A percentile compares a stretch with the other conserved stretches of the same genome.
These are phyloP conservation scores for Muricea muricata DNA, from an alignment of 92 coral and sea anemone species.

Conservation along the genomic window DNA sequence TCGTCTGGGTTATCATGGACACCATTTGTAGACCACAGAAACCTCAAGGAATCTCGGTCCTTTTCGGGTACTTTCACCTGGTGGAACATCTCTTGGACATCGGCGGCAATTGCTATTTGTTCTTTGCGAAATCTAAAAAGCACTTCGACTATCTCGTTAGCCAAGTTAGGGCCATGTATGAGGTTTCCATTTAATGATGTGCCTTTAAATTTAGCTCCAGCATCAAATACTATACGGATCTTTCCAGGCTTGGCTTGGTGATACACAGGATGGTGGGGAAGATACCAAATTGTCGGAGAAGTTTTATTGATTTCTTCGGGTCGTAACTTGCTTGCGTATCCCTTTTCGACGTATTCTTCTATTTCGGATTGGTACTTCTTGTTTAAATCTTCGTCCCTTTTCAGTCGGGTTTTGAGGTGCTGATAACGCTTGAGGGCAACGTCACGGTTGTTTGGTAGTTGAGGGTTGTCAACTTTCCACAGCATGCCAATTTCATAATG, in stretches of 20 bases:
- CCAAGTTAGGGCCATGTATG: constrained; percentile 7
- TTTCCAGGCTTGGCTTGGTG: constrained; percentile 14
- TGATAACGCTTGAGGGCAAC: constrained; percentile 24
- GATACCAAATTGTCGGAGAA: not conserved
- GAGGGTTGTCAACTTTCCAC: not conserved
- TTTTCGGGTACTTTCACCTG: not conserved
- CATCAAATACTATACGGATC: constrained; percentile 20
- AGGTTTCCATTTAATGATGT: constrained; percentile 15
- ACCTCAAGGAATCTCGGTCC: not conserved
- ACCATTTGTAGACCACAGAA: not conserved
- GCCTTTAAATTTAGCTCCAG: not conserved
- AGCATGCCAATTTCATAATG: not conserved
- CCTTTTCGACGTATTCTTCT: not conserved
- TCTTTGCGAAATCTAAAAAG: constrained; percentile 12
- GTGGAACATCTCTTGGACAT: not conserved
- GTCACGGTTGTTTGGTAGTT: not conserved
- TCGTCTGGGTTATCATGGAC: not conserved
- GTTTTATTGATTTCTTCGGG: not conserved
- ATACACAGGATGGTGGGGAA: constrained; percentile 21
- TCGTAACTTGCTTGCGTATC: not conserved
- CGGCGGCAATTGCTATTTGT: not conserved
- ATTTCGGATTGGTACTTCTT: not conserved
- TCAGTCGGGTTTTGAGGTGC: not conserved
- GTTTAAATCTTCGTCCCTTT: not conserved
- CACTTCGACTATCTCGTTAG: not conserved